Evolutionary conservation across 2,113 vertebrate species (phyloP).

Genomic region (Artemisiospiza belli): DNA sequence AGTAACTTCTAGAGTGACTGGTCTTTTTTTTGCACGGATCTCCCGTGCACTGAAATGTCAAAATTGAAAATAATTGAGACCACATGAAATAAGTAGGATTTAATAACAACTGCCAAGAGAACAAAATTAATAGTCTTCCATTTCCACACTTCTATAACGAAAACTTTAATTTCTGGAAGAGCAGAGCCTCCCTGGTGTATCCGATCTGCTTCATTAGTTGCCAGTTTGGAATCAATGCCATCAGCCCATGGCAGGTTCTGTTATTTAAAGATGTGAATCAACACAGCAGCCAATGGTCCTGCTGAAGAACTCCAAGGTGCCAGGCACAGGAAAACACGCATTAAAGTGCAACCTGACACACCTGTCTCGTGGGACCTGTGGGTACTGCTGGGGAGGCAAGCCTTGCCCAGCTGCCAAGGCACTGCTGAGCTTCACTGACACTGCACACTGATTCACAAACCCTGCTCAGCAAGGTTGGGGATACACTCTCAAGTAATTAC

Average conservation of each 20-base stretch:
- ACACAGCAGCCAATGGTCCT: not conserved
- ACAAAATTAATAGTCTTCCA: constrained; percentile 24
- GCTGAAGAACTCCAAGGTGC: not conserved
- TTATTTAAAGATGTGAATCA: not conserved
- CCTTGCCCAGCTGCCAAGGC: not conserved
- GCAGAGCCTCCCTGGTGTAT: not conserved
- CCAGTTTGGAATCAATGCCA: not conserved
- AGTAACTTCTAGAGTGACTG: not conserved
- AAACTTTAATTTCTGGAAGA: constrained; percentile 42
- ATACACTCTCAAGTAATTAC: not conserved
- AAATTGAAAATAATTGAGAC: constrained; percentile 2
- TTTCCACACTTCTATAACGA: not conserved
- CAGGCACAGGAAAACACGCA: not conserved
- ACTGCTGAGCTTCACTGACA: not conserved
- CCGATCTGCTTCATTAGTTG: not conserved
- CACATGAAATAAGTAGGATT: constrained; percentile 4
- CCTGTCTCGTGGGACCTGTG: not conserved
- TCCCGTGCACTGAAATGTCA: not conserved
- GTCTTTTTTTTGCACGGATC: rapidly evolving
- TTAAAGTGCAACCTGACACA: not conserved
- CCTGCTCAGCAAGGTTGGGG: not conserved
- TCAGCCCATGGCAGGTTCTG: not conserved
- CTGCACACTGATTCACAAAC: constrained; percentile 34
- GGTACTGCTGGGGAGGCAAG: rapidly evolving
- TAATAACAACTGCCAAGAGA: constrained; percentile 16